These are phyloP conservation scores for Drepana arcuata DNA, from an alignment of 1,140 invertebrate species.

Conservation along the genomic window DNA sequence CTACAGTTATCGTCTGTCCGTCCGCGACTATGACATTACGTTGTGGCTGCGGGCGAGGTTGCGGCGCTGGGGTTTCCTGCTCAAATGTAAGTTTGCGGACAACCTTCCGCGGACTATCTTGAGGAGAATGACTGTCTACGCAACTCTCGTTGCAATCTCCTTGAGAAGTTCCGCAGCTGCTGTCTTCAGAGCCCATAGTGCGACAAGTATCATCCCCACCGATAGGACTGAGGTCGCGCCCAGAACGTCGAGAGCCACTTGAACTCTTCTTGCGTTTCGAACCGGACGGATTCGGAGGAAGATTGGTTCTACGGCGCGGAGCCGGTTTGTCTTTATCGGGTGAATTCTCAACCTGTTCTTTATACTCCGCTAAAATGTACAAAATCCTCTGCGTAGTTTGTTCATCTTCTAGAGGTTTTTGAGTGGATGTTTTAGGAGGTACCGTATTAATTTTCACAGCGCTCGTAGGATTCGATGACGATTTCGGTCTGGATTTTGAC, in stretches of 20 bases:
- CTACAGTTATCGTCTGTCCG: constrained; percentile 65
- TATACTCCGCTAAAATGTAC: constrained; percentile 86
- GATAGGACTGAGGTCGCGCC: constrained; percentile 73
- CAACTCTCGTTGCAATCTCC: constrained; percentile 64
- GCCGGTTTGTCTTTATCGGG: constrained; percentile 88
- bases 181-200: constrained; percentile 81
- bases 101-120: constrained; percentile 64
- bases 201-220: constrained; percentile 76
- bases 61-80: constrained; percentile 30
- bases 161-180: constrained; percentile 78
- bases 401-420: constrained; percentile 86
- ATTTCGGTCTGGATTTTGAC: constrained; percentile 71
- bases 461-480: constrained; percentile 71
- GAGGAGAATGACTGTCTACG: constrained; percentile 60
- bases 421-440: constrained; percentile 77
- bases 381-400: constrained; percentile 86
- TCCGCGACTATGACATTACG: constrained; percentile 75
- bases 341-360: constrained; percentile 84
- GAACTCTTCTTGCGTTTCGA: constrained; percentile 82
- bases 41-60: constrained; percentile 36
- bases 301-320: constrained; percentile 80
- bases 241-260: constrained; percentile 66
- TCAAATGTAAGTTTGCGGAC: constrained; percentile 61
- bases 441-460: constrained; percentile 78
- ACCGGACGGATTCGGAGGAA: constrained; percentile 77